Evolutionary conservation across 2,113 vertebrate genomes (phyloP), one percentile per base, ranked within the genome.

Genomic region (Perccottus glenii): DNA sequence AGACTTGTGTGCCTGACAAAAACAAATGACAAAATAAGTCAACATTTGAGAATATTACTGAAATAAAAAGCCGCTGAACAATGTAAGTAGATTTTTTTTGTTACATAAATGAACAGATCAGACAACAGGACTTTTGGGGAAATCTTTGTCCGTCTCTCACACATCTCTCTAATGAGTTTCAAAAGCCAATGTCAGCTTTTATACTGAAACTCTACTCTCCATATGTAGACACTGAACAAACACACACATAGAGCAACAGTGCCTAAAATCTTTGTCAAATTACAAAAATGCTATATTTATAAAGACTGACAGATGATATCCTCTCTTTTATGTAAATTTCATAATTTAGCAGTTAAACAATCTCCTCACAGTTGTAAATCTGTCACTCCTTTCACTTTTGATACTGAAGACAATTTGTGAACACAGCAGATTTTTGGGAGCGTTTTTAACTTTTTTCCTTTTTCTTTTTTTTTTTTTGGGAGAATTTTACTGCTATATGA

Each of bases 361-460:
- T 66, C 67, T 56, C 53, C 86, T 86, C 75, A 81, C 67, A 64
- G 68, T 73, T 12, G 49, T 89, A 84, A 89, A 90, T 81, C 70
- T 81, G 81, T 87, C 90, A 76, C 60, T 89, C 77, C 78, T 80
- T 63, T 58, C 55, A 57, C 73, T 52, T 66, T 59, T 77, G 61
- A 82, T 48, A 15, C n/a, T 43, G 60, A 70, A 77, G 69, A 78
- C 74, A 56, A 51, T 36, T 44, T 49, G 36, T 60, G 72, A 76
- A 66, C 47, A 15, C 3, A 52, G 10, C 61, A 52, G 60, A 52
- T 55, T 55, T 55, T 36, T 12, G n/a, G 36, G 6, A 32, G 33
- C 74, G 66, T 60, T 9, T 58, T 58, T 42, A 58, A 19, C 44
- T 53, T 15, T 53, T 56, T 27, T 27, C 3, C 19, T 3, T 3